These are phyloP conservation scores for Laothoe populi DNA, from an alignment of 2,888 invertebrate species.

Conservation along the genomic window DNA sequence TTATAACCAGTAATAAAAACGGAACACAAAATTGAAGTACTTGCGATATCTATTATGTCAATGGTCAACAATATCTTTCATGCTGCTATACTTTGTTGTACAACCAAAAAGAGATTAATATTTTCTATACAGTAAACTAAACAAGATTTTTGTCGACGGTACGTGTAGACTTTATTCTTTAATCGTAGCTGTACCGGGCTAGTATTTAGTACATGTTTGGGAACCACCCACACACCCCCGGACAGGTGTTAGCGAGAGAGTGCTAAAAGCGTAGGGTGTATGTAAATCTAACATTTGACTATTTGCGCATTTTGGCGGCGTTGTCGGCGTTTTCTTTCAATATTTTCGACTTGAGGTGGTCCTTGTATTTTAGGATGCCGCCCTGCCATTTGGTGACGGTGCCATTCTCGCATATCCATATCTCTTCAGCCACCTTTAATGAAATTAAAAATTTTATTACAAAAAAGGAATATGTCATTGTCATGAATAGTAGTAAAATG, in stretches of 20 bases:
- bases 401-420: constrained; percentile 99
- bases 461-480: no score
- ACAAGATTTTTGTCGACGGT: not conserved
- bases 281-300: constrained; percentile 42
- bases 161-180: not conserved
- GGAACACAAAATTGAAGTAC: no score
- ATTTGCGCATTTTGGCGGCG: constrained; percentile 78
- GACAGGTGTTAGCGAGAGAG: constrained; percentile 40
- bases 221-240: constrained; percentile 29
- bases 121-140: not conserved
- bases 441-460: not conserved
- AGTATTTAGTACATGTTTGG: not conserved
- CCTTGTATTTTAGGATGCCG: constrained; percentile 98
- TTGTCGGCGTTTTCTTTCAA: constrained; percentile 88
- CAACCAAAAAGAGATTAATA: no score
- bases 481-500: no score
- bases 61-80: no score
- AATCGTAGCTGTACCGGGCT: not conserved
- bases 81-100: no score
- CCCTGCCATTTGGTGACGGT: constrained; percentile 98
- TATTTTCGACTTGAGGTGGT: constrained; percentile 95
- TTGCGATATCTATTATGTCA: no score
- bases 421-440: constrained; percentile 97
- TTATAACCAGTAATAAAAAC: no score
- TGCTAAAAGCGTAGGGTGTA: constrained; percentile 34